Evolutionary conservation across 1,140 invertebrate species (phyloP).

Genomic region (Parapsyche elsis): DNA sequence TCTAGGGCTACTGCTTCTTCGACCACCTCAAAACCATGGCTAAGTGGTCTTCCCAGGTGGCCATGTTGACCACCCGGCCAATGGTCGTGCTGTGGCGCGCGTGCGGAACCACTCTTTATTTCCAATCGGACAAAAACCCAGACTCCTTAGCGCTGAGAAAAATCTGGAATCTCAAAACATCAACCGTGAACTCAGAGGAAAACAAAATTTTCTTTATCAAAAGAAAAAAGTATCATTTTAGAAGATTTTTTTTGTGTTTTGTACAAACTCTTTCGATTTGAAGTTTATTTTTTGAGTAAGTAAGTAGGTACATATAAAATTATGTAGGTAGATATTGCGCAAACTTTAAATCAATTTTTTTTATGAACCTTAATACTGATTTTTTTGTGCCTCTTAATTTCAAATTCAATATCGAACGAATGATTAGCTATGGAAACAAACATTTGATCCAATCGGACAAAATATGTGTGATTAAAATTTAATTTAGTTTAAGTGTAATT

Average conservation of each 20-base stretch:
- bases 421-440: too few relatives aligned
- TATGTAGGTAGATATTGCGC: too few relatives aligned
- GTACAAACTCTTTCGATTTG: background rate
- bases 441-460: too few relatives aligned
- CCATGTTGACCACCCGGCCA: slow-evolving; percentile 25
- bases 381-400: too few relatives aligned
- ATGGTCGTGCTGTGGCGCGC: slow-evolving; percentile 8
- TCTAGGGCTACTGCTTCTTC: background rate
- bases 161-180: background rate
- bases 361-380: too few relatives aligned
- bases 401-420: too few relatives aligned
- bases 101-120: slow-evolving; percentile 30
- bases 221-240: background rate
- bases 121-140: slow-evolving; percentile 8
- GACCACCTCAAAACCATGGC: background rate
- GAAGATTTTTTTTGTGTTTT: background rate
- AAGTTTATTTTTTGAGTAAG: too few relatives aligned
- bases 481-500: too few relatives aligned
- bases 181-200: background rate
- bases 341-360: too few relatives aligned
- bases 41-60: slow-evolving; percentile 35
- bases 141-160: background rate
- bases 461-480: too few relatives aligned
- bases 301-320: too few relatives aligned
- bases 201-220: background rate